Evolutionary conservation across 37 sponge, comb jelly and placozoan species (phyloP).

Genomic region (Chondrosia reniformis): DNA sequence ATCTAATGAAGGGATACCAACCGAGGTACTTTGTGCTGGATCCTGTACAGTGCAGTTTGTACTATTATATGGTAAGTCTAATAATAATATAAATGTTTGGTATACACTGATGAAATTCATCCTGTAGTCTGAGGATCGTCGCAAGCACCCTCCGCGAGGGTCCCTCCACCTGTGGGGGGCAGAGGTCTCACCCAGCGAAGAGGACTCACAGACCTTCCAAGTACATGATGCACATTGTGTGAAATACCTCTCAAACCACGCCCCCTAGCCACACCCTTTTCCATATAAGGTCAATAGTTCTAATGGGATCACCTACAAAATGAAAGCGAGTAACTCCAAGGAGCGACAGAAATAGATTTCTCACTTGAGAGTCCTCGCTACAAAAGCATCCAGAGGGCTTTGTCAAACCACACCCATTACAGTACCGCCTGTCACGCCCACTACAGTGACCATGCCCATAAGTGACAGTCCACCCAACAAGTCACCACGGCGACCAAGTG

Average conservation of each 20-base stretch:
- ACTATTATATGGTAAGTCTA: conserved; percentile 76
- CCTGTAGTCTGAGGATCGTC: conserved; percentile 61
- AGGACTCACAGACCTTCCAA: conserved; percentile 79
- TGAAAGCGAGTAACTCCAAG: conserved; percentile 63
- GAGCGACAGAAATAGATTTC: conserved; percentile 78
- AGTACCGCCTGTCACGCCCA: neutral
- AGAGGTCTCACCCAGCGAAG: conserved; percentile 81
- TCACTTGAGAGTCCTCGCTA: conserved; percentile 51
- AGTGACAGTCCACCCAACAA: neutral
- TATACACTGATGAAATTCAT: no score
- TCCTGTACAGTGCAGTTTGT: conserved; percentile 52
- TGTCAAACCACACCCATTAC: neutral
- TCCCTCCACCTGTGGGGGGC: conserved; percentile 81
- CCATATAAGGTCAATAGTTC: conserved; percentile 38
- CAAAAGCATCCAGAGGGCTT: neutral
- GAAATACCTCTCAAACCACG: neutral
- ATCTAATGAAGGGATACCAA: conserved; percentile 76
- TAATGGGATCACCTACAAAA: conserved; percentile 68
- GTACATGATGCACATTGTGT: no score
- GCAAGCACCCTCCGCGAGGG: conserved; percentile 61
- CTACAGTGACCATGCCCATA: neutral
- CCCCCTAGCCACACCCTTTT: neutral
- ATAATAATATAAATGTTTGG: no score
- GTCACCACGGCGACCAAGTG: neutral
- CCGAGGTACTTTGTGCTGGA: conserved; percentile 64